A percentile compares a stretch with the other conserved stretches of the same genome.
Evolutionary conservation across 2,797 vertebrate species (phyloP).

Genomic region (Sarcoramphus papa): DNA sequence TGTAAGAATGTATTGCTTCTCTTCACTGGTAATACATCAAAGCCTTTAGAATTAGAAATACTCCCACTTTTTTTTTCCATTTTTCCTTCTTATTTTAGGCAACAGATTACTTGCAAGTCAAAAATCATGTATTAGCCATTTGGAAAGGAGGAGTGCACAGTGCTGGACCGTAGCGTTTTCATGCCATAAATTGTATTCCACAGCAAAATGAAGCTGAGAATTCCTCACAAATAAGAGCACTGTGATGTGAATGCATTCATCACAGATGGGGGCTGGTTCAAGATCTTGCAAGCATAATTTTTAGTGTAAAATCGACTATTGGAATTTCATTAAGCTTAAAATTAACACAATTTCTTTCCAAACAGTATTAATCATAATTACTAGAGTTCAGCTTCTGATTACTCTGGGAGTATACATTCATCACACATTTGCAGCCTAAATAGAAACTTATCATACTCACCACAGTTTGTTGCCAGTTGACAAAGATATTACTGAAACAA

Average conservation of each 20-base stretch:
- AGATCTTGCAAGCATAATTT: background rate
- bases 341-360: constrained; percentile 28
- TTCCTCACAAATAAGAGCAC: background rate
- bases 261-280: background rate
- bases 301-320: background rate
- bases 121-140: background rate
- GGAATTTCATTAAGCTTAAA: constrained; percentile 20
- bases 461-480: constrained; percentile 5
- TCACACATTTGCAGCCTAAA: background rate
- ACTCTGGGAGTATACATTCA: background rate
- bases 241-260: background rate
- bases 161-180: background rate
- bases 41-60: constrained; percentile 24
- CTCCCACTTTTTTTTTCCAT: background rate
- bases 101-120: background rate
- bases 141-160: background rate
- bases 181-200: background rate
- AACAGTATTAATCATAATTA: constrained; percentile 25
- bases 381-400: background rate
- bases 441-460: constrained; percentile 3
- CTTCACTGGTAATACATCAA: constrained; percentile 4
- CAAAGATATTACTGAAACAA: constrained; percentile 12
- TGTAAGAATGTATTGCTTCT: constrained; percentile 13
- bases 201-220: constrained; percentile 21
- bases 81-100: background rate